Evolutionary conservation across 2,113 vertebrate species (phyloP), one percentile per base, ranked within the genome.

Genomic region (Penelope pileata): DNA sequence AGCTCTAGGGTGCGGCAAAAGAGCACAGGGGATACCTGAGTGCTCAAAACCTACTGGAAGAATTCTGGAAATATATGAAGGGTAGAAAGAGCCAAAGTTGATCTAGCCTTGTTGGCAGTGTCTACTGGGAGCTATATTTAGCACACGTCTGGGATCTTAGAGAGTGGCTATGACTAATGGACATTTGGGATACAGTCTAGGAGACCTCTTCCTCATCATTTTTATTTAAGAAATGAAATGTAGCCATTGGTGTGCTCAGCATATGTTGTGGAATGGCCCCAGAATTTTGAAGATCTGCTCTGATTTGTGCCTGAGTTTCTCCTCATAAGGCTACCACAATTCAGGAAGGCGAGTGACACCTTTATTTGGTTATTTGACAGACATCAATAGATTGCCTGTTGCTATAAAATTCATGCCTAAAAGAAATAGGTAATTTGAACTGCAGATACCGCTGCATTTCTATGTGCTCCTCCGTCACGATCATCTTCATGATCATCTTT

Each of bases 401-500:
- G 80, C 45, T 81, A 64, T 73, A 76, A 89, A 89, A 83, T 53
- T 91, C 63, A 75, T 74, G n/a, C 23, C 38, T 87, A 85, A 34
- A 78, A 90, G n/a, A 86, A 88, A 91, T 3, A 22, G 48, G n/a
- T 72, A 56, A 88, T 54, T 77, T 90, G 48, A 88, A 62, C 76
- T 59, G 45, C 2, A 69, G 50, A 40, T 47, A 48, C 0, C 0
- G 11, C 34, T 91, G 36, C 21, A 64, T 66, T 82, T 88, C 62
- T 38, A 38, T 15, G n/a, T 32, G 48, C 15, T 72, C 15, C 36
- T 64, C 47, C 18, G 38, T 43, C 56, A 58, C 77, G 79, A 91
- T 58, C 54, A 58, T 58, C 86, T 86, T 83, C 67, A 84, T 94
- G 91, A 67, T 29, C 36, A 72, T 68, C 91, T 92, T 36, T 72